Evolutionary conservation across 2,888 invertebrate species (phyloP).

Genomic region (Eledona agricola): DNA sequence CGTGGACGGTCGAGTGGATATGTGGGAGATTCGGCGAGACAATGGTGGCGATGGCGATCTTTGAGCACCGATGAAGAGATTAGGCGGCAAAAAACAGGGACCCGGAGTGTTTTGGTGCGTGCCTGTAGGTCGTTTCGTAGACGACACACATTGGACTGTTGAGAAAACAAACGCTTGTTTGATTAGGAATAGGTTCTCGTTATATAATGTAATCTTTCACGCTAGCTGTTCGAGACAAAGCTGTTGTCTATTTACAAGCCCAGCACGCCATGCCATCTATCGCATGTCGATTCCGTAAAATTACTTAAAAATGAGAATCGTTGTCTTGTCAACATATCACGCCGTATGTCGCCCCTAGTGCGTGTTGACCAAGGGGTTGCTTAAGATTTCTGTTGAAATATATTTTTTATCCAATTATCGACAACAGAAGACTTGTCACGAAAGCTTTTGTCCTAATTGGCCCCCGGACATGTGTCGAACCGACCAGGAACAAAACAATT

Average conservation of each 20-base stretch:
- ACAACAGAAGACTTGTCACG: conserved; percentile 56
- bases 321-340: conserved; percentile 62
- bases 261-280: conserved; percentile 47
- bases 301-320: conserved; percentile 50
- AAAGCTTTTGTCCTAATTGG: conserved; percentile 58
- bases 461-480: conserved; percentile 58
- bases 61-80: conserved; percentile 33
- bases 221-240: conserved; percentile 54
- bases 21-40: conserved; percentile 21
- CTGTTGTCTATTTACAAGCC: conserved; percentile 50
- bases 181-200: conserved; percentile 57
- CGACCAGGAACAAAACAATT: conserved; percentile 54
- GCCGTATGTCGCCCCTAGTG: conserved; percentile 56
- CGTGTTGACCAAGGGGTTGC: conserved; percentile 42
- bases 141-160: conserved; percentile 57
- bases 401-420: conserved; percentile 43
- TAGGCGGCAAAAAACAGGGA: conserved; percentile 21
- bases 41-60: conserved; percentile 24
- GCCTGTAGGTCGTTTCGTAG: conserved; percentile 50
- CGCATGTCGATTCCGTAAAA: conserved; percentile 49
- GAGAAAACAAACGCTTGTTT: conserved; percentile 57
- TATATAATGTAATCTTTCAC: conserved; percentile 58
- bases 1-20: conserved; percentile 16
- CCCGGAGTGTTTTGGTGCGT: conserved; percentile 47
- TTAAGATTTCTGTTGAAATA: conserved; percentile 39